phyloP scores from a whole-genome alignment of 2,888 invertebrate genomes.

The Drosophila recens region DNA sequence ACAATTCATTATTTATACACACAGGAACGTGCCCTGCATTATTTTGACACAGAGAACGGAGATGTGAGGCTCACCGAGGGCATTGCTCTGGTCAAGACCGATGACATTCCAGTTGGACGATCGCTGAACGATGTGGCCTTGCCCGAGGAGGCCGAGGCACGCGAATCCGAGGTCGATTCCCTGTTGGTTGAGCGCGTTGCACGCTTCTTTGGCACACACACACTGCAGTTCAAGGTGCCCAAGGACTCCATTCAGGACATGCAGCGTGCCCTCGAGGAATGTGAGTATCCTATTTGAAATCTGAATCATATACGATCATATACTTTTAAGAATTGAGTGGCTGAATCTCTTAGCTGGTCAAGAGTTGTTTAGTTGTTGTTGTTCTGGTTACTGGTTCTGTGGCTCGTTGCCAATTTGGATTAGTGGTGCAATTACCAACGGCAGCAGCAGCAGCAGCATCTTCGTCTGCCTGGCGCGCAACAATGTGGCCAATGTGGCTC shows the following conservation, averaged over 20 bases:
- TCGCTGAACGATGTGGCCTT: conserved; percentile 89
- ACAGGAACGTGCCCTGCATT: conserved; percentile 90
- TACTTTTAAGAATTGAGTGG: background rate
- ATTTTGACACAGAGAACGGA: conserved; percentile 88
- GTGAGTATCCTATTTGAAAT: conserved; percentile 85
- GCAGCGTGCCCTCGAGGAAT: conserved; percentile 93
- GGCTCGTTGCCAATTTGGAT: conserved; percentile 68
- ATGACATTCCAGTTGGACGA: conserved; percentile 87
- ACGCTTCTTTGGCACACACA: conserved; percentile 91
- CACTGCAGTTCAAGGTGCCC: conserved; percentile 92
- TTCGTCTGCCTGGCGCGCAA: conserved; percentile 23
- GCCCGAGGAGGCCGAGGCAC: conserved; percentile 90
- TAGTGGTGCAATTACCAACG: conserved; percentile 72
- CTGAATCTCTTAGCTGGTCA: background rate
- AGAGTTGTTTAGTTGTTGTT: conserved; percentile 15
- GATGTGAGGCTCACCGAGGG: conserved; percentile 88
- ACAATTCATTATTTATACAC: conserved; percentile 13
- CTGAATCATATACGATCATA: background rate
- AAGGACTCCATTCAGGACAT: conserved; percentile 90
- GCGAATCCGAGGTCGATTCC: conserved; percentile 90
- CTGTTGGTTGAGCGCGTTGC: conserved; percentile 91
- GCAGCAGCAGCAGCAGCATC: conserved; percentile 15
- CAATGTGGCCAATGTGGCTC: conserved; percentile 24
- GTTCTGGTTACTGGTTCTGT: conserved; percentile 62
- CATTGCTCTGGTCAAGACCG: conserved; percentile 86